These are phyloP conservation scores for Eurystomus gularis DNA, from an alignment of 2,113 vertebrate species.

Conservation along the genomic window DNA sequence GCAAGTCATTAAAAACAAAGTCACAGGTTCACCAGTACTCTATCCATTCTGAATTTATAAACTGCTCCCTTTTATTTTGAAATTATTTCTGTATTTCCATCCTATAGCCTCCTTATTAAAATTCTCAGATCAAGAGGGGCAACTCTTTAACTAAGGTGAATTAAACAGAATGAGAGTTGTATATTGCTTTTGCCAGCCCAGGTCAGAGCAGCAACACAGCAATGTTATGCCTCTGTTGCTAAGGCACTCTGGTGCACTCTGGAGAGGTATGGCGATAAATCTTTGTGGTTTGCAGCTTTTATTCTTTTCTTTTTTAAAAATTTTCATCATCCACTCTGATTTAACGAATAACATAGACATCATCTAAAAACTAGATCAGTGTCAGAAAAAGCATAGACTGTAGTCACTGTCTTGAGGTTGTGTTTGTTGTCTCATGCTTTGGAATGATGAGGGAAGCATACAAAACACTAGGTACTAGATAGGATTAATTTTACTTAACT, in stretches of 20 bases:
- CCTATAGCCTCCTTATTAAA: background rate
- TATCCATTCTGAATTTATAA: constrained; percentile 1
- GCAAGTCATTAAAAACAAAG: constrained; percentile 35
- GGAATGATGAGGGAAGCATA: background rate
- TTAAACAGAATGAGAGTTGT: background rate
- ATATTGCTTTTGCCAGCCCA: background rate
- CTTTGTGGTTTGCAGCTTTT: background rate
- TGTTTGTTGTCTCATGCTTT: background rate
- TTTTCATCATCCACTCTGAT: background rate
- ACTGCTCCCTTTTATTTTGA: constrained; percentile 18
- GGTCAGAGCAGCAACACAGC: constrained; percentile 11
- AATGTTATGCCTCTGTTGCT: background rate
- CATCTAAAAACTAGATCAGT: background rate
- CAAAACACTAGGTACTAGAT: background rate
- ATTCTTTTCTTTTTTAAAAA: background rate
- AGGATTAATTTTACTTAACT: background rate
- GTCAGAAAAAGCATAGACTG: background rate
- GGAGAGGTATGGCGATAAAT: background rate
- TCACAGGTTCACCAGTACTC: background rate
- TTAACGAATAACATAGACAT: background rate
- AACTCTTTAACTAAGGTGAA: constrained; percentile 4
- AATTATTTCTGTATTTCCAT: background rate
- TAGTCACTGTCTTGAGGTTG: background rate
- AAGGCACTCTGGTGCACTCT: background rate
- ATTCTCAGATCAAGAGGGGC: background rate